phyloP scores from a whole-genome alignment of 2,797 vertebrate genomes.

The Macroramphosus scolopax region DNA sequence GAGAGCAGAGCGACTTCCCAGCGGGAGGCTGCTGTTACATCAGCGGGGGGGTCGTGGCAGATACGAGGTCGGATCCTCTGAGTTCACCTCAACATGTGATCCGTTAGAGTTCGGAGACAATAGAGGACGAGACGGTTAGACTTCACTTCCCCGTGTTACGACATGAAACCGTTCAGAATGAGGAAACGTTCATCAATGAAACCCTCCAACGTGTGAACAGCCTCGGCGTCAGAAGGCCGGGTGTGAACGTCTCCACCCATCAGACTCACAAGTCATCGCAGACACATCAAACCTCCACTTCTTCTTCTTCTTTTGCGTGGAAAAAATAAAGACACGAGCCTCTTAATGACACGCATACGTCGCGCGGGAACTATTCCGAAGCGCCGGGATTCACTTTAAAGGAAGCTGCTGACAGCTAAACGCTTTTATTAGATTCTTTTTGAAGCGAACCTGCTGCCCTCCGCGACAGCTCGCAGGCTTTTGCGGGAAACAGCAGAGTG shows the following conservation, averaged over 20 bases:
- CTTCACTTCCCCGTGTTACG: too few relatives aligned
- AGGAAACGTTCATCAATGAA: too few relatives aligned
- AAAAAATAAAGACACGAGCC: constrained; percentile 5
- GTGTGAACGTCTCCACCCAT: constrained; percentile 18
- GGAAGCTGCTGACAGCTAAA: constrained; percentile 51
- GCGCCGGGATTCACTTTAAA: constrained; percentile 52
- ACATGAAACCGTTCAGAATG: too few relatives aligned
- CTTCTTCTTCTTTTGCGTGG: constrained; percentile 4
- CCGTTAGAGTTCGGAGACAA: too few relatives aligned
- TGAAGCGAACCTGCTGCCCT: constrained; percentile 45
- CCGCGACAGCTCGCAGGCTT: constrained; percentile 30
- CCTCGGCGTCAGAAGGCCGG: too few relatives aligned
- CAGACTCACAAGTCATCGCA: constrained; percentile 26
- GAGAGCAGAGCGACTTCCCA: constrained; percentile 11
- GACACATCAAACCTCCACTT: constrained; percentile 22
- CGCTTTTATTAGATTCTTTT: constrained; percentile 52
- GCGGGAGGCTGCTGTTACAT: constrained; percentile 4
- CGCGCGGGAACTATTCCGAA: constrained; percentile 18
- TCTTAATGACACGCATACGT: constrained; percentile 33
- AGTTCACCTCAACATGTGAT: not conserved
- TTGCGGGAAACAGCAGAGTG: constrained; percentile 25
- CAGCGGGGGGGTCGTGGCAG: too few relatives aligned
- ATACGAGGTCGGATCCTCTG: too few relatives aligned
- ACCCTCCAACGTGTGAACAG: too few relatives aligned
- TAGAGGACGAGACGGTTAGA: too few relatives aligned